Percentiles rank a stretch among this genome's conserved stretches.
phyloP scores from a whole-genome alignment of 2,888 invertebrate genomes.

The Rapana venosa region DNA sequence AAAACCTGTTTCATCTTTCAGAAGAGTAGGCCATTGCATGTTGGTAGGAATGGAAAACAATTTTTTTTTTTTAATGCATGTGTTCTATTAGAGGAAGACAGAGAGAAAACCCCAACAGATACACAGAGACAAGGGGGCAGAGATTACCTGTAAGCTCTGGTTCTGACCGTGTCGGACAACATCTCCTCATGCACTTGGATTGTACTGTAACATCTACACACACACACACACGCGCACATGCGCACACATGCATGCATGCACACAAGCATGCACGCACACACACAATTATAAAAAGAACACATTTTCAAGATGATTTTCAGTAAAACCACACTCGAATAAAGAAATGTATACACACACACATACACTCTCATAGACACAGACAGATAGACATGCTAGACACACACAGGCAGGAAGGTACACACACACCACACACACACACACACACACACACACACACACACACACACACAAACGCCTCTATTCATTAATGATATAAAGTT shows the following conservation, averaged over 20 bases:
- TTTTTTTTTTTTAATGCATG: too few species aligned
- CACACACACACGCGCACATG: not conserved
- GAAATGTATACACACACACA: constrained; percentile 5
- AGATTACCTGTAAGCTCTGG: constrained; percentile 69
- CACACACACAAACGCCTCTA: not conserved
- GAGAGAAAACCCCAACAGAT: not conserved
- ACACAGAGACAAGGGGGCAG: not conserved
- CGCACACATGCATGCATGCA: not conserved
- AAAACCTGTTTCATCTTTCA: too few species aligned
- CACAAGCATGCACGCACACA: not conserved
- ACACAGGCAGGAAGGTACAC: too few species aligned
- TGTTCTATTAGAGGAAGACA: too few species aligned
- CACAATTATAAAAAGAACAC: not conserved
- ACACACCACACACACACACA: constrained; percentile 1
- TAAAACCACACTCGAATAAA: not conserved
- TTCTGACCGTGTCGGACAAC: constrained; percentile 74
- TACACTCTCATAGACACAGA: not conserved
- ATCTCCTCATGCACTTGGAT: constrained; percentile 73
- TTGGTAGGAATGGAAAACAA: too few species aligned
- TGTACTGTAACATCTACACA: constrained; percentile 66
- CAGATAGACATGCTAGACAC: too few species aligned
- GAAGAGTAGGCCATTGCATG: too few species aligned
- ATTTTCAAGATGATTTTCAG: too few species aligned
- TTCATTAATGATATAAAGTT: too few species aligned
- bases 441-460: constrained; percentile 6